Base-by-base conservation (phyloP, 2,113 vertebrate genomes). In the Salvelinus namaycush region DNA sequence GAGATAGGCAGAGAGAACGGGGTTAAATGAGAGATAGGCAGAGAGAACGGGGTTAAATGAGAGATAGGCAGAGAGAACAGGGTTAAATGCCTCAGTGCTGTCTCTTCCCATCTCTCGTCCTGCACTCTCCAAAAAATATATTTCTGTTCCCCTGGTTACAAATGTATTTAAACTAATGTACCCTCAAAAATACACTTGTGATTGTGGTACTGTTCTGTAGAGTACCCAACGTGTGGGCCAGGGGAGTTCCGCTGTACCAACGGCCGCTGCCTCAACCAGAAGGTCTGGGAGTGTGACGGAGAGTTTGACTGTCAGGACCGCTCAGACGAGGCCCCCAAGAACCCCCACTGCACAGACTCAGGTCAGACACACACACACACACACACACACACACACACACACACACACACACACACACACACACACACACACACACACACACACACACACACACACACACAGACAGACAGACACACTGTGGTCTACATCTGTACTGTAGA, bases 241-340 rank as follows among this genome's bases (percentile, higher is more conserved):
- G 93, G 89, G 0, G 96, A 98, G 88, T 99, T 97, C 89, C 97
- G 95, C 87, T 99, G 97, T 0, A 94, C 95, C 77, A 98, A 97
- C 0, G 97, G 97, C n/a, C 96, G 96, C 82, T 99, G 97, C 82
- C 93, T 99, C 81, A 96, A 94, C 90, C 95, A 97, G 88, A 94
- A 94, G 80, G 95, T 93, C 76, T 99, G 97, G 97, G 96, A 96
- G 12, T 99, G 97, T 0, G 97, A 99, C 0, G 96, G 97, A 0
- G 97, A 99, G 76, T 97, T 96, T 0, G 97, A 99, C 90, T 99
- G 97, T 86, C 96, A 96, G 0, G 97, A 99, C 87, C 94, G 94
- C 74, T 98, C 97, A 0, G 97, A 99, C 0, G 97, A 99, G 86
- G 96, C 97, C 0, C 97, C 97, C 81, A 96, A 94, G 87, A 99